These are phyloP conservation scores for Parnassius orleans DNA, from an alignment of 2,888 invertebrate genomes.

Conservation along the genomic window DNA sequence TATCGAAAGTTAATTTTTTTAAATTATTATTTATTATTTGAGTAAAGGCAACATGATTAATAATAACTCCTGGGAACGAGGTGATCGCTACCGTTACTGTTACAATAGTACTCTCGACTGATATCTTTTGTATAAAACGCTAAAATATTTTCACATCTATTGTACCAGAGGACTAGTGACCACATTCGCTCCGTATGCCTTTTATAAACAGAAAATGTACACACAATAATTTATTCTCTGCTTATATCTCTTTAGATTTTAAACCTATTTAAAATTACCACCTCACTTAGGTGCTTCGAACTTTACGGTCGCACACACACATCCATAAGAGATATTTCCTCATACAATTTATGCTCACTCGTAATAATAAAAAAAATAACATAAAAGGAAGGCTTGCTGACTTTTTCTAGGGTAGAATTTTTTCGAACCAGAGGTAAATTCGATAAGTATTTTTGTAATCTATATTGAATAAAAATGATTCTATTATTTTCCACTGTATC, in stretches of 20 bases:
- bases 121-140: conserved; percentile 77
- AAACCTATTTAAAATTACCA: conserved; percentile 69
- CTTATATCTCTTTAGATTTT: conserved; percentile 67
- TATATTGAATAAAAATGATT: no score
- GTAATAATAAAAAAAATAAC: conserved; percentile 46
- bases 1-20: no score
- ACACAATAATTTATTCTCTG: conserved; percentile 77
- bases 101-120: conserved; percentile 77
- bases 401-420: no score
- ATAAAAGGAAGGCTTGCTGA: conserved; percentile 27
- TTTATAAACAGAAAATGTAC: conserved; percentile 74
- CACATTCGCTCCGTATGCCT: conserved; percentile 56
- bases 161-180: conserved; percentile 63
- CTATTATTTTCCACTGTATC: no score
- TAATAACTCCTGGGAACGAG: no score
- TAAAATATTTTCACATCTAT: conserved; percentile 70
- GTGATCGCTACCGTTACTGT: conserved; percentile 46
- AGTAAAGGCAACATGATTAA: no score
- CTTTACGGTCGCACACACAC: conserved; percentile 58
- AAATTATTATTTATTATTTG: no score
- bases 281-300: conserved; percentile 70
- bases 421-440: no score
- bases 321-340: conserved; percentile 44
- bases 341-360: conserved; percentile 48
- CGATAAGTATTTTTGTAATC: no score